Base-by-base conservation (phyloP, 2,113 vertebrate species). In the Ophthalmolycus amberensis region DNA sequence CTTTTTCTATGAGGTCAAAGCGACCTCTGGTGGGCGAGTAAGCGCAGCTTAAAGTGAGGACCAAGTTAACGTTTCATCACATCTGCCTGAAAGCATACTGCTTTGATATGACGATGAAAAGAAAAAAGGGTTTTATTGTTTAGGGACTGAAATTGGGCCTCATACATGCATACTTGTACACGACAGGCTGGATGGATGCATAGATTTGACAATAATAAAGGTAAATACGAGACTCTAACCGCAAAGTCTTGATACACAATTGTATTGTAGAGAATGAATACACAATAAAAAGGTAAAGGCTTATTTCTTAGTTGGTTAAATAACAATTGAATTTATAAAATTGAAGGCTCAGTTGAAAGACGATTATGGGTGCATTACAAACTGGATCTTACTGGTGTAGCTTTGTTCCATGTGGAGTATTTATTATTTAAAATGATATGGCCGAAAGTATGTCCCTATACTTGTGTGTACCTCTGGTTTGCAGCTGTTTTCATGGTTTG, bases 1-100 rank as follows among this genome's bases (percentile, higher is more conserved):
- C 12, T n/a, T 34, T 52, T 64, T 70, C 34, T 11, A 37, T 59
- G 12, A 9, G 4, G 48, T 12, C 2, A 8, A 8, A 62, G 48
- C 11, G 83, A 66, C 76, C 76, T 83, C 83, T 85, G 77, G 83
- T 85, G 86, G 79, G n/a, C 63, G 83, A 29, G 6, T 27, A 9
- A 37, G 48, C 18, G 9, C 14, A 12, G 64, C 44, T 27, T 18
- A 27, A 16, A 44, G 4, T 46, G 9, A 48, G 20, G 62, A 65
- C 14, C 32, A 64, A n/a, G 44, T 48, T 48, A 20, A 27, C 22
- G 14, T 66, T 25, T 42, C 2, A 27, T 44, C n/a, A 46, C 2
- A 46, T 25, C 64, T 34, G 34, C 34, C 34, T 34, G 34, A 34
- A 34, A 29, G 29, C 29, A 27, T 14, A 22, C n/a, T 6, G 42